Evolutionary conservation across 1,140 invertebrate species (phyloP).

Genomic region (Apis cerana): DNA sequence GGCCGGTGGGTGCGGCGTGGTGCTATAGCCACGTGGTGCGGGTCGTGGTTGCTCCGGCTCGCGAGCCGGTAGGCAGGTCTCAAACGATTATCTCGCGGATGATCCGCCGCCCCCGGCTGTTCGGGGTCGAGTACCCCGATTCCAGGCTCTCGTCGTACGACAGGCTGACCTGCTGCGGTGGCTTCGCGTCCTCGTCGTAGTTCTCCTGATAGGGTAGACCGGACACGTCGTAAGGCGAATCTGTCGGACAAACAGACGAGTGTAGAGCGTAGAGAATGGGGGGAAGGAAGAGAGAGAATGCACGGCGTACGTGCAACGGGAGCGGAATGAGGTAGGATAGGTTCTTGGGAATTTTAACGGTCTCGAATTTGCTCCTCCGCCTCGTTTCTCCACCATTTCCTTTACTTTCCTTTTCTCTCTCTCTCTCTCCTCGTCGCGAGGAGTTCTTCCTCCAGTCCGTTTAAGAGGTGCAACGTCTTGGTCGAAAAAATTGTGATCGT

Average conservation of each 20-base stretch:
- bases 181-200: conserved; percentile 87
- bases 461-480: not conserved
- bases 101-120: conserved; percentile 92
- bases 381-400: not conserved
- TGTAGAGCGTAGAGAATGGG: not conserved
- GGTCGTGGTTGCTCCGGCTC: conserved; percentile 78
- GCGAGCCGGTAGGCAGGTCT: conserved; percentile 81
- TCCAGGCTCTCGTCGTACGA: conserved; percentile 96
- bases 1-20: conserved; percentile 71
- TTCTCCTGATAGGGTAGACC: conserved; percentile 93
- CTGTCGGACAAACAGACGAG: conserved; percentile 79
- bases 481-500: conserved; percentile 5
- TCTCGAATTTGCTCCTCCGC: not conserved
- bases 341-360: not conserved
- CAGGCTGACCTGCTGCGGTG: conserved; percentile 91
- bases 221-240: conserved; percentile 96
- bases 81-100: conserved; percentile 97
- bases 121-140: conserved; percentile 95
- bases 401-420: not conserved
- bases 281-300: conserved; percentile 5
- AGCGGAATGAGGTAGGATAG: not conserved
- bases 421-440: not conserved
- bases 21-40: conserved; percentile 80
- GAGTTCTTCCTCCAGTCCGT: too few species aligned
- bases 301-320: conserved; percentile 28